Percentiles rank a stretch among this genome's conserved stretches.
phyloP scores from a whole-genome alignment of 2,113 vertebrate genomes.

The Catharus bicknelli region DNA sequence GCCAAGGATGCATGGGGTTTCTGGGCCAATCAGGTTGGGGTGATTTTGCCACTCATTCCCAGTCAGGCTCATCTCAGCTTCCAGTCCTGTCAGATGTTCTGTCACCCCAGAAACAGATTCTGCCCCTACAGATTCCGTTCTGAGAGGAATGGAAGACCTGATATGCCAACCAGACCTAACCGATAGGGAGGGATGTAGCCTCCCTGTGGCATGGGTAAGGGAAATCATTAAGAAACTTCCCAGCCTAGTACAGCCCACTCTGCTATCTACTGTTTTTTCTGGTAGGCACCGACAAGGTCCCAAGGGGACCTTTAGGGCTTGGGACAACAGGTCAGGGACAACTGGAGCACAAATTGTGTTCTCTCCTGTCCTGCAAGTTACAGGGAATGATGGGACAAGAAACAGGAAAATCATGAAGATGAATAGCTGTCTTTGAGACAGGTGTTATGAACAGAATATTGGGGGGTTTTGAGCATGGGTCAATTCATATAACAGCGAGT shows the following conservation, averaged over 20 bases:
- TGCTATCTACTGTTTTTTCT: not conserved
- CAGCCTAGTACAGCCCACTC: not conserved
- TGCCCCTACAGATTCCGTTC: not conserved
- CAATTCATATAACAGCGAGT: not conserved
- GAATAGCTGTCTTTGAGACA: not conserved
- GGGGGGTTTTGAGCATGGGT: not conserved
- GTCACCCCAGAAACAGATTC: not conserved
- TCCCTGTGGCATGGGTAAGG: not conserved
- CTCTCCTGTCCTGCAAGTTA: not conserved
- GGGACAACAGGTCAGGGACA: not conserved
- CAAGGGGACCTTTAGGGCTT: not conserved
- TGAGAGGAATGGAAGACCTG: not conserved
- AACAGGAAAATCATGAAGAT: not conserved
- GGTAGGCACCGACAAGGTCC: rapidly evolving
- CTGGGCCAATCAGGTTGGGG: too few relatives aligned
- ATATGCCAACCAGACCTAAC: not conserved
- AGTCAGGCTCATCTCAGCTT: not conserved
- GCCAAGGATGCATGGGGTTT: not conserved
- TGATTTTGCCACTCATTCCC: not conserved
- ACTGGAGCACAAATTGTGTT: not conserved
- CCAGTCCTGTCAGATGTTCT: not conserved
- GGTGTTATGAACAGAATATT: not conserved
- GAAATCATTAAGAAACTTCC: not conserved
- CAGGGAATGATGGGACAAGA: not conserved
- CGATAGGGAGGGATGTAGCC: not conserved